Base-by-base conservation (phyloP, 1,140 invertebrate species). In the Pristionchus pacificus region DNA sequence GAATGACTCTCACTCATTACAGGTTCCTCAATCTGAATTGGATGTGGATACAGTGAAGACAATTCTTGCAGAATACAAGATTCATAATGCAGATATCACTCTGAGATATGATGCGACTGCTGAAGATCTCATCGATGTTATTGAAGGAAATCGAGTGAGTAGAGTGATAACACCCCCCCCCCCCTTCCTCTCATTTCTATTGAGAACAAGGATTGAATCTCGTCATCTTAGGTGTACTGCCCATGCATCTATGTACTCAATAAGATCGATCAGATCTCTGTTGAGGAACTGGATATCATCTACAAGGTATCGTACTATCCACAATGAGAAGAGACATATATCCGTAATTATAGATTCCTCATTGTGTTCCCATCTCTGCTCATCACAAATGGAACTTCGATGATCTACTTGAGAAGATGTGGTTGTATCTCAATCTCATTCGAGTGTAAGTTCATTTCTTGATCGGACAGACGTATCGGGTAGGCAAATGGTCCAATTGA, bases 331-430 rank as follows among this genome's bases (percentile, higher is more conserved):
- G 38, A 49, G 19, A 49, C 19, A 19, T 49, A 49, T 10, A 10
- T 6, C 19, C 38, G 38, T 49, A 10, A 19, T 10, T 49, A 10
- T 6, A 66, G 88, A 95, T 99, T 84, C 96, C 97, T 1, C 96
- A 99, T 85, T 96, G 93, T 84, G 95, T 99, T 15, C 97, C 97
- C 0, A 97, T 99, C 75, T 98, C 95, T 67, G 97, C 97, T 66
- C 96, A 99, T 88, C 95, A 99, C 85, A 93, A 93, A 83, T 99
- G 97, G 97, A 99, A 99, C 85, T 99, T 98, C 86, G 97, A 99
- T 86, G 96, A 98, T 85, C 86, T 99, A 62, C 85, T 99, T 19
- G 95, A 99, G 84, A 96, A 94, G 85, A 97, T 98, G 91, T 99
- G 97, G 97, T 91, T 95, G 74, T 99, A 99, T 84, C 86, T 99